Conservation (phyloP, 2,888 invertebrate genomes). For the Tethea ocularis region DNA sequence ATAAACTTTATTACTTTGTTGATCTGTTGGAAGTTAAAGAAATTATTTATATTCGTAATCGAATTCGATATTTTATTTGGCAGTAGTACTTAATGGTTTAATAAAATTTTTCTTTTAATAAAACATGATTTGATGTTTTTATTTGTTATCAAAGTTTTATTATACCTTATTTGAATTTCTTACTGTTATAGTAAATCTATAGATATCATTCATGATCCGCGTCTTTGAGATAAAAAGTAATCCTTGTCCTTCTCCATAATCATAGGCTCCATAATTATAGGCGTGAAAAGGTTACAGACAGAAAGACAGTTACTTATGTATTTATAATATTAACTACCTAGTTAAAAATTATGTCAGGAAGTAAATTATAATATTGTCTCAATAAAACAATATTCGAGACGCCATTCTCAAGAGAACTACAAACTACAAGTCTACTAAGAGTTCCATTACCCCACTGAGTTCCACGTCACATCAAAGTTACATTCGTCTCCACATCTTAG, state of each 20-base stretch:
- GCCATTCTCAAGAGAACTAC: neutral
- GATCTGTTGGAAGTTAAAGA: constrained; percentile 25
- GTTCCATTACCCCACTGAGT: constrained; percentile 23
- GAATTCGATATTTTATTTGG: neutral
- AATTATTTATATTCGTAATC: constrained; percentile 27
- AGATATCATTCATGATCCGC: too few relatives aligned
- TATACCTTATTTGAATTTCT: too few relatives aligned
- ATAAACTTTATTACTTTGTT: constrained; percentile 39
- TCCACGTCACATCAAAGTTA: constrained; percentile 39
- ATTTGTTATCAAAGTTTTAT: neutral
- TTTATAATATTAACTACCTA: too few relatives aligned
- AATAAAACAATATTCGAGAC: neutral
- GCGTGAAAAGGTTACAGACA: too few relatives aligned
- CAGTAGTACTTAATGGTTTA: neutral
- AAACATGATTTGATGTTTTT: neutral
- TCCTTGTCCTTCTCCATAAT: too few relatives aligned
- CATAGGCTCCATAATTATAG: too few relatives aligned
- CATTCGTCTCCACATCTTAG: constrained; percentile 29
- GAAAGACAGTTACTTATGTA: too few relatives aligned
- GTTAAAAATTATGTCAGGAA: too few relatives aligned
- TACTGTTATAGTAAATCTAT: too few relatives aligned
- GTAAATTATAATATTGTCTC: too few relatives aligned
- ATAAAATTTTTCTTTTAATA: neutral
- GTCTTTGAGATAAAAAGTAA: too few relatives aligned
- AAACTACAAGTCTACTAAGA: neutral